Evolutionary conservation across 2,888 invertebrate species (phyloP), one percentile per base, ranked within the genome.

Genomic region (Rhingia campestris): DNA sequence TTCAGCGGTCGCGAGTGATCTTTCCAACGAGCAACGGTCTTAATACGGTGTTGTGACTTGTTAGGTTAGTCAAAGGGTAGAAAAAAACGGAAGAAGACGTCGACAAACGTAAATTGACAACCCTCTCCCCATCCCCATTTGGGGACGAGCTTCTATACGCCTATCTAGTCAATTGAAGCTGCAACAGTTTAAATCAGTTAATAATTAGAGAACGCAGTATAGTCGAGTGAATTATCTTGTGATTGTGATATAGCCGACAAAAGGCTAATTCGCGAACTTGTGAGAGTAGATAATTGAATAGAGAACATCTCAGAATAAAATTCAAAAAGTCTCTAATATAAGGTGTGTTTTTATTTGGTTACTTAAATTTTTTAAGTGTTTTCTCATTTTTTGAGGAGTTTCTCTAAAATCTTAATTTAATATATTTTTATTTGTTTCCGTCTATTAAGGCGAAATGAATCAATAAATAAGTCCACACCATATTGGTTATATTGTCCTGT

Each of bases 1-100:
- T 61, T 61, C 43, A 43, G 49, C 53, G 72, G 37, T 66, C 72
- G 61, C 41, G 47, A 66, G 76, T 72, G 59, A 77, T 81, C 76
- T 75, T 70, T 69, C 51, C 33, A 14, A n/a, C n/a, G 30, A 35
- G 4, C 39, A n/a, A 33, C 22, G 9, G n/a, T 37, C 39, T 66
- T 51, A 49, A 14, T 41, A 35, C 22, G 41, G 12, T n/a, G 39
- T 53, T 12, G 32, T 10, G 56, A 47, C 64, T 58, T n/a, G 41
- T 14, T 32, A 12, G 22, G 35, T 9, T 54, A 12, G 41, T 64
- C 32, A 32, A 49, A 64, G 39, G 64, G 45, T 41, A 56, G 7
- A 56, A 37, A 56, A 49, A 22, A 22, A 41, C 72, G 61, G 63
- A 73, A 63, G 54, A 73, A 63, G 12, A 33, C 37, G 45, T 39